Conservation (phyloP, 1,140 invertebrate genomes). For the Drosophila grimshawi region DNA sequence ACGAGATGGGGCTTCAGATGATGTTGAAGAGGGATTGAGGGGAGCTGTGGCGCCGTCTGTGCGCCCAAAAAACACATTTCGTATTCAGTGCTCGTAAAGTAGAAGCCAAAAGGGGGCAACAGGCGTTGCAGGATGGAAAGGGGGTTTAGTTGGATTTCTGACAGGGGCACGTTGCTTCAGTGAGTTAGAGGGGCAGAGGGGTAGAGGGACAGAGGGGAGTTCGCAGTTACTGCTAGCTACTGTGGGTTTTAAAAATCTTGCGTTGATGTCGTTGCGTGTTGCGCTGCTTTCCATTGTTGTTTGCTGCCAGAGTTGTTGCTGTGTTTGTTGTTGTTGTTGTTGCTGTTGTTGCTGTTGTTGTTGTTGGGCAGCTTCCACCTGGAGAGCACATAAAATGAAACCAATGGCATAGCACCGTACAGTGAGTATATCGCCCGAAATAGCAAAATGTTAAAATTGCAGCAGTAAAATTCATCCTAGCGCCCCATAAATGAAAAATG, state of each 20-base stretch:
- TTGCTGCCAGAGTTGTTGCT: slow-evolving; percentile 29
- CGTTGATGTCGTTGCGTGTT: slow-evolving; percentile 66
- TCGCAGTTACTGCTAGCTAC: slow-evolving; percentile 52
- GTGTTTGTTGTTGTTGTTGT: slow-evolving; percentile 15
- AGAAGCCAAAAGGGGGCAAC: slow-evolving; percentile 32
- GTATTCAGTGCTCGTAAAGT: slow-evolving; percentile 82
- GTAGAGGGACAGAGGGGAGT: not conserved
- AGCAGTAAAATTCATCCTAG: slow-evolving; percentile 67
- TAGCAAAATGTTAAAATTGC: slow-evolving; percentile 76
- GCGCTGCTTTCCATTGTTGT: slow-evolving; percentile 41
- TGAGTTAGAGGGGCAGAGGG: too few relatives aligned
- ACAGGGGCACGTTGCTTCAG: not conserved
- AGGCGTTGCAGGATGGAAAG: not conserved
- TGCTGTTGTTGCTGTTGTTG: slow-evolving; percentile 24
- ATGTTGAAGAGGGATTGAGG: not conserved
- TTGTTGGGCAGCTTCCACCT: slow-evolving; percentile 46
- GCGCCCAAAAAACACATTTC: slow-evolving; percentile 73
- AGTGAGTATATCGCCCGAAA: slow-evolving; percentile 53
- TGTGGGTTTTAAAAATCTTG: slow-evolving; percentile 79
- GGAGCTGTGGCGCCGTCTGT: slow-evolving; percentile 23
- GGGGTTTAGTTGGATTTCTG: not conserved
- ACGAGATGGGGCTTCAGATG: too few relatives aligned
- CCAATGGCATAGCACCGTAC: slow-evolving; percentile 44
- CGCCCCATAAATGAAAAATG: slow-evolving; percentile 79
- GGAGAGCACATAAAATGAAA: slow-evolving; percentile 65